Conservation (phyloP, 2,888 invertebrate genomes). For the Corythucha ciliata region DNA sequence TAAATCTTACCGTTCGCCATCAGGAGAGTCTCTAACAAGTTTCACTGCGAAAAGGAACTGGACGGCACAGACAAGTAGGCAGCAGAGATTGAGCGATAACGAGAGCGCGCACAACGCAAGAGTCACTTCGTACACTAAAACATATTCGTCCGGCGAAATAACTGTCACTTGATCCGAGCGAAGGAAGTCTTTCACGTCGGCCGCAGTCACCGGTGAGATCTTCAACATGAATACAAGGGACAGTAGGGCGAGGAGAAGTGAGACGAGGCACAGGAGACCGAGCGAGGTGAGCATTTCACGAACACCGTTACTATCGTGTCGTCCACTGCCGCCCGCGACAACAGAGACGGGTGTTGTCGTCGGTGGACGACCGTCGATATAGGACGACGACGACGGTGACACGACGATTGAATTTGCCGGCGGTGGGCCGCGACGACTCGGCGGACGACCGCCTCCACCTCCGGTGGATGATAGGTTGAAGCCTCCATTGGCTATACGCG, state of each 20-base stretch:
- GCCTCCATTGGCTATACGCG: constrained; percentile 46
- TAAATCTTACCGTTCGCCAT: constrained; percentile 58
- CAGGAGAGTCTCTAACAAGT: constrained; percentile 75
- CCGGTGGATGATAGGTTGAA: constrained; percentile 45
- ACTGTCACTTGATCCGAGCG: constrained; percentile 49
- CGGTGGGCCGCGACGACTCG: too few species aligned
- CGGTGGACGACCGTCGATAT: too few species aligned
- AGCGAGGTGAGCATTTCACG: constrained; percentile 76
- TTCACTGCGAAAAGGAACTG: constrained; percentile 91
- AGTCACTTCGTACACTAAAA: constrained; percentile 84
- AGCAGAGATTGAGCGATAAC: constrained; percentile 78
- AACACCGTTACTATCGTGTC: constrained; percentile 48
- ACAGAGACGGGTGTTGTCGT: too few species aligned
- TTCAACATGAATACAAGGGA: constrained; percentile 76
- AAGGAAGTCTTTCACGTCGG: constrained; percentile 46
- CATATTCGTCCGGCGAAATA: constrained; percentile 67
- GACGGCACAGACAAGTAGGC: constrained; percentile 84
- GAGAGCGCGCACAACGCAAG: constrained; percentile 82
- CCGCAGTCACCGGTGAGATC: constrained; percentile 59
- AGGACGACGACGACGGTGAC: constrained; percentile 33
- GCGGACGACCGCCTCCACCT: constrained; percentile 24
- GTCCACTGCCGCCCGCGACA: constrained; percentile 19
- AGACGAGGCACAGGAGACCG: constrained; percentile 75
- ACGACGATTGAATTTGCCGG: too few species aligned
- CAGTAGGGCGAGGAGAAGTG: constrained; percentile 69